phyloP scores from a whole-genome alignment of 1,140 invertebrate genomes.

The Leptinotarsa texana region DNA sequence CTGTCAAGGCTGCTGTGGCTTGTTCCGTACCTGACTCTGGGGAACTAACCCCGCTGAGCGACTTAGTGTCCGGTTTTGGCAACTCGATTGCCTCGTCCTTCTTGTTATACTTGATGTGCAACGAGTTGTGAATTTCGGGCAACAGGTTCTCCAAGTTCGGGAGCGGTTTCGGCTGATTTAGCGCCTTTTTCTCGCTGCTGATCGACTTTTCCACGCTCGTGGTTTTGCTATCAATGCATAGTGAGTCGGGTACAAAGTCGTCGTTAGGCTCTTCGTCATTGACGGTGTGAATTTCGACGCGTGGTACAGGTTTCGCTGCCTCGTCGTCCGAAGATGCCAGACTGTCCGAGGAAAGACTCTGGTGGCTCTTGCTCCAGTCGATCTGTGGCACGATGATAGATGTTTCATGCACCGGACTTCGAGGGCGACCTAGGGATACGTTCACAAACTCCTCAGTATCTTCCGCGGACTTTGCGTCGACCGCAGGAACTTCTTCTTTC shows the following conservation, averaged over 20 bases:
- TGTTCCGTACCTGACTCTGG: conserved; percentile 65
- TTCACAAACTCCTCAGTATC: conserved; percentile 45
- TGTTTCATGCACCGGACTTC: conserved; percentile 65
- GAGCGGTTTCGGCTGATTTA: conserved; percentile 54
- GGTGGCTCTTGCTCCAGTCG: conserved; percentile 60
- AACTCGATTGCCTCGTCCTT: conserved; percentile 26
- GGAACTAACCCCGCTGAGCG: conserved; percentile 58
- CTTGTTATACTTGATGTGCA: conserved; percentile 40
- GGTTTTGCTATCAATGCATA: conserved; percentile 10
- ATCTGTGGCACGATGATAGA: conserved; percentile 68
- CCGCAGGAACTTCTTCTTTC: conserved; percentile 31
- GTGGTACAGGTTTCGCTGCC: conserved; percentile 37
- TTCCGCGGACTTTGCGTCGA: conserved; percentile 35
- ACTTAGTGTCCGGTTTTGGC: conserved; percentile 28
- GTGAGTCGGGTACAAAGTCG: conserved; percentile 38
- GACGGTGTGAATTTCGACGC: conserved; percentile 37
- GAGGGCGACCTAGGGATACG: conserved; percentile 59
- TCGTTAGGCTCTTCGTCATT: conserved; percentile 33
- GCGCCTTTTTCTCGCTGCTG: conserved; percentile 48
- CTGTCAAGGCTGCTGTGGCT: conserved; percentile 72
- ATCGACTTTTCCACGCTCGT: conserved; percentile 42
- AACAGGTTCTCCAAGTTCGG: conserved; percentile 47
- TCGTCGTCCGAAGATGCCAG: conserved; percentile 61
- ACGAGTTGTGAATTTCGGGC: conserved; percentile 43
- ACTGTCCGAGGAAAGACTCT: conserved; percentile 63